Base-by-base conservation (phyloP, 2,888 invertebrate genomes). In the Embidobia sp. region DNA sequence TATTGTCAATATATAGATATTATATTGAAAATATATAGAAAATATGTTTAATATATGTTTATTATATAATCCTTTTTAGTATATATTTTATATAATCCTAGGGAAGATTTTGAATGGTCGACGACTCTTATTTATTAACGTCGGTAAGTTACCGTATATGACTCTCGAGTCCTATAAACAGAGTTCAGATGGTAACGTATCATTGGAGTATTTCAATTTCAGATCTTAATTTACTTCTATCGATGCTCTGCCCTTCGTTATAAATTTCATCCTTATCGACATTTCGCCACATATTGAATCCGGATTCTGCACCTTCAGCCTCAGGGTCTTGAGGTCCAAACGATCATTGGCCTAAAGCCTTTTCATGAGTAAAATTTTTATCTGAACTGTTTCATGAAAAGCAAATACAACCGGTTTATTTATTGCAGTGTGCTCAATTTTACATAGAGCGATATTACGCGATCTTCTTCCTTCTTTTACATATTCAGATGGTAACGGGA, bases 401-500 rank as follows among this genome's bases (percentile, higher is more conserved):
- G 53, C 35, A 66, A 66, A 35, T 15, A 59, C 31, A 77, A 75
- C 75, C 75, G 75, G 75, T 75, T 75, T 63, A 19, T 42, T 42
- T 48, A 75, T 75, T 48, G 44, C 51, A 46, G 53, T 48, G 37
- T 44, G 49, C 64, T 69, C 64, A 51, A 69, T 76, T 61, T 64
- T 69, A 49, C 53, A 63, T 59, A 75, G 11, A 3, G 6, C 37
- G 15, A 31, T 46, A 80, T 77, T 72, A 64, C 79, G 75, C 82
- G 81, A 82, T 83, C 81, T 81, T 81, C 81, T 84, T 80, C 81
- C 79, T 81, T 55, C 73, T 75, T 78, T 70, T 79, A 64, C 53
- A 55, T 72, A 77, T 72, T 59, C 51, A 61, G 55, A 29, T 63
- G 35, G 29, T 72, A 72, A 63, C 59, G 40, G 48, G 66, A 66